Evolutionary conservation across 2,797 vertebrate genomes (phyloP), one percentile per base, ranked within the genome.

Genomic region (Myotis findleyi): DNA sequence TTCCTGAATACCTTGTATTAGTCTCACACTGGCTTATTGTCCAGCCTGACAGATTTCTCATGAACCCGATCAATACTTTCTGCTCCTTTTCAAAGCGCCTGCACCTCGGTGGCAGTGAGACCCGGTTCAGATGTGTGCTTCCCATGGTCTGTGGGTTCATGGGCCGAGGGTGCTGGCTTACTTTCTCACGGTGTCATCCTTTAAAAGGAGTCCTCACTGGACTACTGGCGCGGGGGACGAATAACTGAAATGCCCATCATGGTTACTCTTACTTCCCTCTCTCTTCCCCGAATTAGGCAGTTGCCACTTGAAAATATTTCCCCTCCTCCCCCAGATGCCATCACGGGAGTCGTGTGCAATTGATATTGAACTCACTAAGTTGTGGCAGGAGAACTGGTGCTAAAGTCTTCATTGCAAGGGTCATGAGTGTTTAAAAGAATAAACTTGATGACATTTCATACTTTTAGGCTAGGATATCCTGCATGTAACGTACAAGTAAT

Each of bases 241-340:
- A 33, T 55, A 25, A 25, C n/a, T 14, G 27, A 88, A 86, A 89
- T 30, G 12, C 7, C 21, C 92, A 7, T 16, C 92, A 7, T 16
- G 23, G 23, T 8, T 79, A 20, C 82, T 47, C 76, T 89, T 73
- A 57, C 8, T 84, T 89, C 12, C 44, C 38, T 55, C 6, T 66
- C n/a, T 44, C 9, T 73, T 18, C 30, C 18, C 23, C 16, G 82
- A 59, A 89, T 18, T 76, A 49, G 81, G 16, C 20, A 66, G 27
- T 66, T 44, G 36, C 20, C 23, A 55, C 81, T 38, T 75, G 49
- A 91, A 89, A 97, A 69, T 71, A 89, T 82, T 68, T 49, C 55
- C 36, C 44, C 10, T 69, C 21, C 6, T 77, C 17, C 47, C 4
- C 23, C 76, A 73, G 66, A 18, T 76, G 73, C 53, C 47, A 16